Conservation (phyloP, 2,888 invertebrate species). For the Cosmorhoe ocellata region DNA sequence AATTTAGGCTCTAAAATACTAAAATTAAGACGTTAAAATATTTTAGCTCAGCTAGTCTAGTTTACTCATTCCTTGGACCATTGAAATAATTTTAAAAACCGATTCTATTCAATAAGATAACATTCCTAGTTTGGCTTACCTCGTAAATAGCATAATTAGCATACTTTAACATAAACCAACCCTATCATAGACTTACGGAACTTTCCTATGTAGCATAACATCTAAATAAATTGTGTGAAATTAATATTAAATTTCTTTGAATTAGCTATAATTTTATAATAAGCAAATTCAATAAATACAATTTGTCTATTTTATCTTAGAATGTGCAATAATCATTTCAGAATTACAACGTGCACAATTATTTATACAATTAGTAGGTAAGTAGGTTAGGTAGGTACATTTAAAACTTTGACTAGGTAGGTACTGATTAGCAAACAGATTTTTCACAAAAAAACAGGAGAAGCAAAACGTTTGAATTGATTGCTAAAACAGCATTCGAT, state of each 20-base stretch:
- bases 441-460: too few relatives aligned
- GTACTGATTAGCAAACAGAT: too few relatives aligned
- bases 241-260: slow-evolving; percentile 63
- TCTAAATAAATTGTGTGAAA: slow-evolving; percentile 74
- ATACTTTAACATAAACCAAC: slow-evolving; percentile 32
- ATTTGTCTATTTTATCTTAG: background rate
- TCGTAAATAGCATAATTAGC: slow-evolving; percentile 12
- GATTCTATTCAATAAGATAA: slow-evolving; percentile 57
- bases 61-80: slow-evolving; percentile 52
- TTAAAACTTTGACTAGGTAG: too few relatives aligned
- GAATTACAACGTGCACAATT: background rate
- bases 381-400: background rate
- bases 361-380: background rate
- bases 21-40: slow-evolving; percentile 65
- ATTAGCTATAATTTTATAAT: slow-evolving; percentile 31
- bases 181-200: slow-evolving; percentile 52
- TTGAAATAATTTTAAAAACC: slow-evolving; percentile 52
- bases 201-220: slow-evolving; percentile 65
- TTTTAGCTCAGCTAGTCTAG: slow-evolving; percentile 51
- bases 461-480: too few relatives aligned
- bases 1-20: slow-evolving; percentile 50
- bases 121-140: slow-evolving; percentile 53
- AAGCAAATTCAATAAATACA: slow-evolving; percentile 5
- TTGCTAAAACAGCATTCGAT: too few relatives aligned
- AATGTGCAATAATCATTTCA: background rate